Percentiles rank a stretch among this genome's conserved stretches.
These are phyloP conservation scores for Cosmia trapezina DNA, from an alignment of 2,888 invertebrate species.

Conservation along the genomic window DNA sequence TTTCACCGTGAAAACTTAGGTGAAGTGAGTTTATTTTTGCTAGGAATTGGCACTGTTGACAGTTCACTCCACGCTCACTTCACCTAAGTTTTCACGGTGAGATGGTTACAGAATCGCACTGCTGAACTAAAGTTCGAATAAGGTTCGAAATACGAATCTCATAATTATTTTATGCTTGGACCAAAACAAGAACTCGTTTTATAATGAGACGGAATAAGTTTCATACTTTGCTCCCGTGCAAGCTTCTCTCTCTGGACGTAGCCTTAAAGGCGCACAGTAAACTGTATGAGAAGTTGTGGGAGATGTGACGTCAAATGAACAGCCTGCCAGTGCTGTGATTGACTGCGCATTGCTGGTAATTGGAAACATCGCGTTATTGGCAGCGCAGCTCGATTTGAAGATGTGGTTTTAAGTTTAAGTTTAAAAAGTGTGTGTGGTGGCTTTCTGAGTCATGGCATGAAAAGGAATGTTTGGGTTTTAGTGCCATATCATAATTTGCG, in stretches of 20 bases:
- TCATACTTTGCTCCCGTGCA: neutral
- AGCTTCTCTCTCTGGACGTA: neutral
- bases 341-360: constrained; percentile 82
- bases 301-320: constrained; percentile 73
- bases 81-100: too few species aligned
- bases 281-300: constrained; percentile 52
- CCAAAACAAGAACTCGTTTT: neutral
- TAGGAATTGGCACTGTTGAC: too few species aligned
- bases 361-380: constrained; percentile 79
- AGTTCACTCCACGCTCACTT: too few species aligned
- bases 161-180: neutral
- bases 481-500: neutral
- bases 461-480: constrained; percentile 12
- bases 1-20: too few species aligned
- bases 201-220: neutral
- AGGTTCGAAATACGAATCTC: too few species aligned
- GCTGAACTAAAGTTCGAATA: too few species aligned
- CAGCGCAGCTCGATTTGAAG: constrained; percentile 70
- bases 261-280: constrained; percentile 48
- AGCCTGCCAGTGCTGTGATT: constrained; percentile 76
- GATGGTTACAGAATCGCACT: too few species aligned
- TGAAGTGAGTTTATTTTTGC: too few species aligned
- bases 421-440: constrained; percentile 29
- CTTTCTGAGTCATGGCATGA: constrained; percentile 36
- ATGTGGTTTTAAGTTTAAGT: constrained; percentile 55